Evolutionary conservation across 2,888 invertebrate genomes (phyloP), one percentile per base, ranked within the genome.

Genomic region (Polydrusus tereticollis): DNA sequence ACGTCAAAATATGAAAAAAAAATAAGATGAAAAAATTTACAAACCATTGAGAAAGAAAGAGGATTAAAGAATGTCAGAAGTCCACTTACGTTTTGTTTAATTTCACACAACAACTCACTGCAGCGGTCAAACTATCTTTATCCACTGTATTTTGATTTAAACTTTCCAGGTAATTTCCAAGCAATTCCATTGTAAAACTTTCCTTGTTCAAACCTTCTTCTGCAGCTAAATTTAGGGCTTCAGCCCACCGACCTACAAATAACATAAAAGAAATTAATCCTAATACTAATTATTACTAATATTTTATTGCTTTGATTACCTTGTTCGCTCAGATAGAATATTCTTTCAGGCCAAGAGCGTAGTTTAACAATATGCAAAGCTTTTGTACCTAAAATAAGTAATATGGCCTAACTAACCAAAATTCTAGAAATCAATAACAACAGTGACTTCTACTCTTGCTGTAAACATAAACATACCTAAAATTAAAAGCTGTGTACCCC

Each of bases 401-500:
- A 26, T 5, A 26, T 5, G 7, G 26, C 26, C 7, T 5, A 26
- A 26, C n/a, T n/a, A n/a, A n/a, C n/a, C n/a, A n/a, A n/a, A n/a
- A n/a, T n/a, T n/a, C n/a, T n/a, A n/a, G n/a, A n/a, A n/a, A n/a
- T n/a, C n/a, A n/a, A n/a, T 33, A 33, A 33, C 33, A 33, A 33
- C 10, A n/a, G n/a, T n/a, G n/a, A n/a, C n/a, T n/a, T n/a, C n/a
- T n/a, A n/a, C n/a, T n/a, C n/a, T n/a, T n/a, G n/a, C n/a, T n/a
- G n/a, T n/a, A n/a, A n/a, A n/a, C n/a, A n/a, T n/a, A n/a, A n/a
- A n/a, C n/a, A n/a, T 33, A 74, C 95, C 95, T 59, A 94, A 85
- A 57, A 93, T 81, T 62, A 93, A 85, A 67, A 93, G 85, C 82
- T 93, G 93, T 70, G 90, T 90, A 47, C 90, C 90, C 80, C 90